Base-by-base conservation (phyloP, 2,797 vertebrate species). In the Anguilla obscura region DNA sequence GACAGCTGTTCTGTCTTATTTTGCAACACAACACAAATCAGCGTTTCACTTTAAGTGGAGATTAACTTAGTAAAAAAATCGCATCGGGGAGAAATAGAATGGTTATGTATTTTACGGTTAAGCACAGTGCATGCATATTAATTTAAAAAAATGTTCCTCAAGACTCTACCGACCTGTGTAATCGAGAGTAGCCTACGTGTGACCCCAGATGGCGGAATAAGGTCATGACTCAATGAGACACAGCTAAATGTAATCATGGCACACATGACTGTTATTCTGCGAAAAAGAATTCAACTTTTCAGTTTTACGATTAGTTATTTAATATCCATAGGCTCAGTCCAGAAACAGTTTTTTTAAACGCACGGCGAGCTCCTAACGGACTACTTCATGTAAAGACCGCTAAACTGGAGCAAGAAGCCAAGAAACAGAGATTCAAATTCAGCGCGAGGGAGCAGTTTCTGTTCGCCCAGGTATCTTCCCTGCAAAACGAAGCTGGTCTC, bases 401-500 rank as follows among this genome's bases (percentile, higher is more conserved):
- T 0, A 0, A 88, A 24, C 9, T 91, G 90, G 93, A 92, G 91
- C 93, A 93, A 2, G 90, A 92, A 86, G 88, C 90, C 89, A 93
- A 90, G 86, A 89, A 91, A 91, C 89, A 91, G 76, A 89, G 93
- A 82, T 87, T 93, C 90, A 87, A 93, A 87, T 94, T 95, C 94
- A 92, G 93, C 92, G 48, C 91, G 86, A 93, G 92, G 88, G 96
- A 96, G 89, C 95, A 93, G 87, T 54, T 90, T 33, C 93, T 96
- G 66, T 40, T 94, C 16, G 93, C 93, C 52, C 94, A 94, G 92
- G 93, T 96, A 88, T 92, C 94, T 36, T 86, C 93, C 27, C 94
- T 96, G 90, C 96, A 94, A 93, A 94, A 87, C 89, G 90, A 96
- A 87, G 94, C 93, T 85, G 92, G 92, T 90, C 93, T 95, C 60